phyloP scores from a whole-genome alignment of 1,140 invertebrate species.

The Nephila pilipes region DNA sequence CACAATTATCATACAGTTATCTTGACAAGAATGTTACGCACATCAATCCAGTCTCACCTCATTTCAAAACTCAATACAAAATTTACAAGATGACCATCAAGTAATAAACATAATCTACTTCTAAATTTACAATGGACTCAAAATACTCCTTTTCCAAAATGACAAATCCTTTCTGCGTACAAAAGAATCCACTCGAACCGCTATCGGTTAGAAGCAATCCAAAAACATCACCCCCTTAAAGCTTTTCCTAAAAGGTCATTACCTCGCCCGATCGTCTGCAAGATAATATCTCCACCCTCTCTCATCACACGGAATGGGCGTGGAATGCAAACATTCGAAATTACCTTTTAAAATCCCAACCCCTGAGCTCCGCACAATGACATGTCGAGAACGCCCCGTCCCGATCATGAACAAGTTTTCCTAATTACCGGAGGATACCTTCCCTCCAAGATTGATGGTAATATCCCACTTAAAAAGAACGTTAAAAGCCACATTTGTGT shows the following conservation, averaged over 20 bases:
- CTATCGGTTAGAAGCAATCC: not conserved
- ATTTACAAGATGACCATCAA: too few relatives aligned
- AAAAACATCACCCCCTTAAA: not conserved
- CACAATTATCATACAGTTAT: too few relatives aligned
- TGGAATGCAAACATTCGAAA: conserved; percentile 72
- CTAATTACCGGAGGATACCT: conserved; percentile 34
- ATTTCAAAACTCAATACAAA: too few relatives aligned
- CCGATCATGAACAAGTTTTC: conserved; percentile 48
- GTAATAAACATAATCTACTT: too few relatives aligned
- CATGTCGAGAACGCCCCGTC: conserved; percentile 57
- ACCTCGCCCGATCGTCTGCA: conserved; percentile 28
- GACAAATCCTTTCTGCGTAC: not conserved
- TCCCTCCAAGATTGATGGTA: conserved; percentile 44
- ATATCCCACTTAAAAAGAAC: conserved; percentile 43
- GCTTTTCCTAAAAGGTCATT: conserved; percentile 46
- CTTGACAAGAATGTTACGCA: too few relatives aligned
- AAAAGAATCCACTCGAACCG: not conserved
- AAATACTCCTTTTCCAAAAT: not conserved
- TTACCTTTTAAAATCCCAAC: conserved; percentile 67
- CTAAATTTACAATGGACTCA: not conserved
- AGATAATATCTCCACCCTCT: conserved; percentile 63
- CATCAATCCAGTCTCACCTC: too few relatives aligned
- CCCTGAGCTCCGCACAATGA: conserved; percentile 34
- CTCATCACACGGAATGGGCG: conserved; percentile 67
- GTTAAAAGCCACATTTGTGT: conserved; percentile 28